Base-by-base conservation (phyloP, 1,140 invertebrate species). In the Trypoxylus dichotomus region DNA sequence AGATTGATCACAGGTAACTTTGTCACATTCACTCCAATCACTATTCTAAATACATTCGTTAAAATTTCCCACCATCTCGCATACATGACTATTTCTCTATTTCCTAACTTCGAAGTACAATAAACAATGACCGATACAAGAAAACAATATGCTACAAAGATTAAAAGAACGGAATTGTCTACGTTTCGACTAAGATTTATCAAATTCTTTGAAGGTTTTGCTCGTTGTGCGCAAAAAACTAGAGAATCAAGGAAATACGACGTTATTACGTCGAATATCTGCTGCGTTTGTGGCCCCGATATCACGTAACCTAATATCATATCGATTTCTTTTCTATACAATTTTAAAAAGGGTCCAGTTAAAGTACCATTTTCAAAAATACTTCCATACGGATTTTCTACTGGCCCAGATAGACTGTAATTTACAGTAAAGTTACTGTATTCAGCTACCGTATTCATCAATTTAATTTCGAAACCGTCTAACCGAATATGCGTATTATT, bases 391-490 rank as follows among this genome's bases (percentile, higher is more conserved):
- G 72, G 43, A 43, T 79, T 58, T 10, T 19, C 15, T 21, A 42
- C 13, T n/a, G 54, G 60, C 19, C 47, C 58, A 11, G 63, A 63
- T 13, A 76, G 19, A 11, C 73, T 76, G 76, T 81, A 83, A 24
- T 77, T 60, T 25, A 83, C 73, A 25, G 47, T 77, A 1, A 83
- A 74, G 76, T 82, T 79, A 15, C 73, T 29, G 25, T 47, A 19
- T 72, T 79, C 42, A 1, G 79, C 79, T 37, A 83, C 77, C 1
- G 78, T 41, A 29, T 81, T 79, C 37, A 82, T 68, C n/a, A 83
- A 25, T 74, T 24, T 74, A 25, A 82, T 79, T 79, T 83, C 82
- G 13, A 81, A 75, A 0, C 82, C 82, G 3, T 78, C 74, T 11
- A n/a, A 5, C 6, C 54, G 74, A 10, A 13, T 27, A 3, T 8